Percentiles rank a stretch among this genome's conserved stretches.
Evolutionary conservation across 2,888 invertebrate species (phyloP).

Genomic region (Lasioglossum vierecki): DNA sequence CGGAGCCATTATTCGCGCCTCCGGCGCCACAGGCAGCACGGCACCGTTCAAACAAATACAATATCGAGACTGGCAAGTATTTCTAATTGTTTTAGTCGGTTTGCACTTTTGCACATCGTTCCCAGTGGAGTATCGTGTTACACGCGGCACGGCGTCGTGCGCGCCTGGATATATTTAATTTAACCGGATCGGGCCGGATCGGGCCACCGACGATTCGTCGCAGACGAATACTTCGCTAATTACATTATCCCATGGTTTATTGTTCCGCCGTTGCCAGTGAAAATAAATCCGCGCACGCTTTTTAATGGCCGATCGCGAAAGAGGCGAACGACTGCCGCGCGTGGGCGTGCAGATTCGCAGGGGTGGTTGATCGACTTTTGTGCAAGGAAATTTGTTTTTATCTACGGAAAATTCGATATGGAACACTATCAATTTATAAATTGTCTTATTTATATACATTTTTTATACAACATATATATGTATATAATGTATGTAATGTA

Average conservation of each 20-base stretch:
- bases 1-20: neutral
- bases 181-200: neutral
- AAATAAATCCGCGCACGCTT: conserved; percentile 29
- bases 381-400: neutral
- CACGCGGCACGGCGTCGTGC: conserved; percentile 16
- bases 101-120: conserved; percentile 15
- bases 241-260: conserved; percentile 50
- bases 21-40: neutral
- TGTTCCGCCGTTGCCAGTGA: conserved; percentile 15
- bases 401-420: neutral
- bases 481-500: too few species aligned
- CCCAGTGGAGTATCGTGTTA: conserved; percentile 35
- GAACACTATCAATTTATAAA: neutral
- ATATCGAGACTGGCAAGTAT: neutral
- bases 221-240: conserved; percentile 27
- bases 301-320: neutral
- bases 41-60: neutral
- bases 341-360: neutral
- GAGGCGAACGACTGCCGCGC: neutral
- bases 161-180: conserved; percentile 41
- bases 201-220: neutral
- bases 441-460: too few species aligned
- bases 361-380: neutral
- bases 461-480: too few species aligned
- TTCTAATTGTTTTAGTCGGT: conserved; percentile 31